phyloP scores from a whole-genome alignment of 2,888 invertebrate species.

The Brachypterus glaber region DNA sequence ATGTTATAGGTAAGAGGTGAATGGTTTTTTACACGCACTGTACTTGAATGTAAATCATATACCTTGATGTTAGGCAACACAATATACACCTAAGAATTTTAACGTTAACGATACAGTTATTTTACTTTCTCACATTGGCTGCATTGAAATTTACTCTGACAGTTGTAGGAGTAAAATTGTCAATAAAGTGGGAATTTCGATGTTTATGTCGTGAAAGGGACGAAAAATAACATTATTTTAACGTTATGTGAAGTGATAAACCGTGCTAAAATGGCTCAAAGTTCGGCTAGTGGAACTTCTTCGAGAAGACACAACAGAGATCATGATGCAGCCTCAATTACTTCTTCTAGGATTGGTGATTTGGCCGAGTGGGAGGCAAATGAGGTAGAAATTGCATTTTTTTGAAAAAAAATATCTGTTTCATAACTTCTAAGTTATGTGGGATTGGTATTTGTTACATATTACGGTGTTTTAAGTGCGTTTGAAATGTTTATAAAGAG shows the following conservation, averaged over 20 bases:
- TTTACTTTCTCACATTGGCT: not conserved
- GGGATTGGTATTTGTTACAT: not conserved
- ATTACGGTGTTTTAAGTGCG: too few relatives aligned
- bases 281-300: conserved; percentile 51
- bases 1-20: too few relatives aligned
- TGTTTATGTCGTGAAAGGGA: not conserved
- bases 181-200: conserved; percentile 1
- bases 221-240: conserved; percentile 2
- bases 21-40: too few relatives aligned
- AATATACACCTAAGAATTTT: too few relatives aligned
- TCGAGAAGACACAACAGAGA: conserved; percentile 53
- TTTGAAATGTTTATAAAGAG: too few relatives aligned
- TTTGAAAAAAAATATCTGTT: not conserved
- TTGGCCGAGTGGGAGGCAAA: conserved; percentile 67
- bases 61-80: too few relatives aligned
- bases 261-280: conserved; percentile 62
- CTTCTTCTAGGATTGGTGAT: conserved; percentile 54
- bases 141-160: not conserved
- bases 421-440: not conserved
- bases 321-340: conserved; percentile 50
- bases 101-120: too few relatives aligned
- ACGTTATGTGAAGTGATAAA: conserved; percentile 8
- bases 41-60: too few relatives aligned
- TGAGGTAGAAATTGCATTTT: conserved; percentile 56
- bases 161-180: conserved; percentile 3